Evolutionary conservation across 2,888 invertebrate species (phyloP).

Genomic region (Alentia gelatinosa): DNA sequence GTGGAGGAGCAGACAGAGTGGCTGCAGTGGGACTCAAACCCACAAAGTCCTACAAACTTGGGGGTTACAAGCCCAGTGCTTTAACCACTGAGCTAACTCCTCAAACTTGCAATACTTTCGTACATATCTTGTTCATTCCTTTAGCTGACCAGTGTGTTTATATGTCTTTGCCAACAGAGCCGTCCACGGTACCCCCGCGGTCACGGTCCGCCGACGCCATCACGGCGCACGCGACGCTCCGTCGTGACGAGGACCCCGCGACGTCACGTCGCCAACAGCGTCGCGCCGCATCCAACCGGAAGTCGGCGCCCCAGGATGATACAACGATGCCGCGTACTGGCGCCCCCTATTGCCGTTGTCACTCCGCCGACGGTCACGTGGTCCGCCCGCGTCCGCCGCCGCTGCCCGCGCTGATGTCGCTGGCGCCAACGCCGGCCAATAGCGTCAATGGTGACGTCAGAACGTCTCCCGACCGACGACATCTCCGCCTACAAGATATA

Average conservation of each 20-base stretch:
- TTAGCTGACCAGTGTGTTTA: too few relatives aligned
- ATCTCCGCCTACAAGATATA: not conserved
- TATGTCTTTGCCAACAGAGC: too few relatives aligned
- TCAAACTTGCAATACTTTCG: too few relatives aligned
- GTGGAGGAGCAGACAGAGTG: too few relatives aligned
- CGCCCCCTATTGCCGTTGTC: not conserved
- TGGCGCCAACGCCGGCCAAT: not conserved
- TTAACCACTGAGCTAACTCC: too few relatives aligned
- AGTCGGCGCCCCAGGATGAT: conserved; percentile 23
- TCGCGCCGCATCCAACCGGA: conserved; percentile 37
- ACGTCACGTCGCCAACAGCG: not conserved
- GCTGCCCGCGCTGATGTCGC: conserved; percentile 26
- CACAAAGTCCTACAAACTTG: too few relatives aligned
- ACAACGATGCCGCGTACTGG: conserved; percentile 38
- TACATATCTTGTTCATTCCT: too few relatives aligned
- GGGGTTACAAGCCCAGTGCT: too few relatives aligned
- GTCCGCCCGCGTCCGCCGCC: conserved; percentile 28
- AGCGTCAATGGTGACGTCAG: conserved; percentile 43
- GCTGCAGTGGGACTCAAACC: too few relatives aligned
- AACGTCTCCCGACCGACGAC: not conserved
- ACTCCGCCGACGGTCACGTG: not conserved
- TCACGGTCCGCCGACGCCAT: conserved; percentile 62
- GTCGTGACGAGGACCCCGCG: not conserved
- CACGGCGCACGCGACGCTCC: not conserved
- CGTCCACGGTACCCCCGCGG: conserved; percentile 54